Evolutionary conservation across 2,888 invertebrate species (phyloP), one percentile per base, ranked within the genome.

Genomic region (Lepidochrysops patricia): DNA sequence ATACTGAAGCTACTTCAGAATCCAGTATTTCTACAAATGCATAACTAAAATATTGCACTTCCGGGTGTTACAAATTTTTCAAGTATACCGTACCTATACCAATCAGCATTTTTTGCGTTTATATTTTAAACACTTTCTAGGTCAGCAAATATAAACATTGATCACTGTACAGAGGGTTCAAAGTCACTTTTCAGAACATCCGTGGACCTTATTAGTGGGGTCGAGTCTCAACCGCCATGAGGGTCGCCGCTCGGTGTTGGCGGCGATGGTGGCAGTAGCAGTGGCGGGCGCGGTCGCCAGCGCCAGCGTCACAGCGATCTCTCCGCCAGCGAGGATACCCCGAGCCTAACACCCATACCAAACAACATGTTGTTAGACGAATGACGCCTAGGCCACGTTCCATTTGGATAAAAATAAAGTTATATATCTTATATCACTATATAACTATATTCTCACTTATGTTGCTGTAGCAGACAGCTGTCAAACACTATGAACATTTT

Each of bases 141-240:
- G 3, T 9, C 9, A 4, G 43, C 43, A 9, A 43, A 19, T 43
- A 19, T 3, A 43, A 15, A 9, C 43, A 9, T 43, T 43, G 23
- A 43, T 23, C 9, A 19, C 43, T 43, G 43, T 43, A 43, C 12
- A 43, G 43, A 43, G 6, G 19, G 43, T 43, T 23, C 9, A 23
- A 43, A 19, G 19, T 29, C 29, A 29, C 9, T 7, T 43, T 43
- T 9, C 4, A 43, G 43, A 29, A 29, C 29, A 52, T 56, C 60
- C 56, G 59, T 37, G 73, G 92, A 96, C 96, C 96, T 97, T 97
- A 90, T 95, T 95, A 84, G 94, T 91, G 84, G 95, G 95, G 91
- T 97, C 96, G 86, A 96, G 94, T 82, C 95, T 93, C 75, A 97
- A 92, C 82, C 97, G 93, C 97, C 97, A 97, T 71, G 97, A 97